Base-by-base conservation (phyloP, 2,113 vertebrate species). In the Martes martes region DNA sequence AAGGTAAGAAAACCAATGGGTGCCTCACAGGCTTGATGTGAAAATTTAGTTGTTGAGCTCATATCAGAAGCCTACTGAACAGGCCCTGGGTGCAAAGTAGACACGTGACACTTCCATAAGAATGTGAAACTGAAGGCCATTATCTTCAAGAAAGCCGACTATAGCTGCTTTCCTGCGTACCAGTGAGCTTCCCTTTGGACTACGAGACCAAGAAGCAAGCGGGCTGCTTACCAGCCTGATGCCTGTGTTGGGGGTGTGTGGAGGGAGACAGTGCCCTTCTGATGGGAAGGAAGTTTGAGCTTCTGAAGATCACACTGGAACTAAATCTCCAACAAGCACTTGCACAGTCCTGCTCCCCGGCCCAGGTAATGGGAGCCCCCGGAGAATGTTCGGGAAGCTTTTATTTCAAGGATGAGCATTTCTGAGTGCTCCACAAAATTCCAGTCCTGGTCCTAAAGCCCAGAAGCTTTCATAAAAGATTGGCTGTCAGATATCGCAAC, bases 391-490 rank as follows among this genome's bases (percentile, higher is more conserved):
- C 55, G 39, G 45, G 47, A 71, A 52, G 19, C 18, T 65, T 71
- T 92, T 55, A 93, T 97, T 57, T 89, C 74, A 97, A 85, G 39
- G 82, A 82, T 23, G 73, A 83, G 14, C 15, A 95, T 80, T 47
- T 96, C 52, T 6, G 47, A 81, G 4, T 45, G 23, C 11, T n/a
- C 63, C 36, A 80, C 14, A 95, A 95, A 94, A 93, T 90, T 91
- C 85, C 61, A 89, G 39, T 65, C 45, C 45, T 10, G 93, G 85
- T 96, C 73, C 36, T 81, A 6, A 91, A 61, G 47, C 91, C 73
- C 80, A 71, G 61, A 81, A 96, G 59, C 33, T 21, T 89, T 90
- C 87, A 69, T 11, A 95, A 87, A 92, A 93, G 39, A 67, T 47
- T 57, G 74, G 52, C 61, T 97, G 10, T 36, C 85, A 79, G 81